Conservation (phyloP, 2,797 vertebrate species). For the Anguilla megastoma region DNA sequence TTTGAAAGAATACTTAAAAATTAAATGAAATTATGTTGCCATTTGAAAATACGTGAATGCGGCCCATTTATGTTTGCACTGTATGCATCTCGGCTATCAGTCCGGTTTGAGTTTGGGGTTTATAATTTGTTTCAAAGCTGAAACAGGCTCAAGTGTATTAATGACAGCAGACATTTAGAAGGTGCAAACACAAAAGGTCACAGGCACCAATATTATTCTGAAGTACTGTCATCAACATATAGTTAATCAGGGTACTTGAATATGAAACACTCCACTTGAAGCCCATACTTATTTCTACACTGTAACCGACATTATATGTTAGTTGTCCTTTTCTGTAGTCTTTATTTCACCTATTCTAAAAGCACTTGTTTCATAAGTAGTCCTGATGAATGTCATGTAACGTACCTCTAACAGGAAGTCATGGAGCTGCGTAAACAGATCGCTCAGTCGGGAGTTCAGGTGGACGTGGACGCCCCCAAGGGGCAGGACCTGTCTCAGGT, state of each 20-base stretch:
- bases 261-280: not conserved
- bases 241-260: not conserved
- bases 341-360: not conserved
- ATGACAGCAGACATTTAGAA: not conserved
- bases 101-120: too few relatives aligned
- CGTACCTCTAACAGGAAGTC: constrained; percentile 74
- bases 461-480: constrained; percentile 88
- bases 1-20: too few relatives aligned
- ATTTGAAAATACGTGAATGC: too few relatives aligned
- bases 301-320: not conserved
- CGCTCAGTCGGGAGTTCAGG: constrained; percentile 80
- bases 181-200: not conserved
- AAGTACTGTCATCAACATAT: too few relatives aligned
- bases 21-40: too few relatives aligned
- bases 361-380: not conserved
- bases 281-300: not conserved
- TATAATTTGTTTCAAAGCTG: not conserved
- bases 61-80: too few relatives aligned
- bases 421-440: constrained; percentile 80
- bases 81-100: too few relatives aligned
- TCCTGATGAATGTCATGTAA: not conserved
- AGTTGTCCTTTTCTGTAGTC: not conserved
- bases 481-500: constrained; percentile 83
- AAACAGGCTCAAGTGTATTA: not conserved
- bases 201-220: too few relatives aligned